These are phyloP conservation scores for Telenomus remus DNA, from an alignment of 1,140 invertebrate genomes.

Conservation along the genomic window DNA sequence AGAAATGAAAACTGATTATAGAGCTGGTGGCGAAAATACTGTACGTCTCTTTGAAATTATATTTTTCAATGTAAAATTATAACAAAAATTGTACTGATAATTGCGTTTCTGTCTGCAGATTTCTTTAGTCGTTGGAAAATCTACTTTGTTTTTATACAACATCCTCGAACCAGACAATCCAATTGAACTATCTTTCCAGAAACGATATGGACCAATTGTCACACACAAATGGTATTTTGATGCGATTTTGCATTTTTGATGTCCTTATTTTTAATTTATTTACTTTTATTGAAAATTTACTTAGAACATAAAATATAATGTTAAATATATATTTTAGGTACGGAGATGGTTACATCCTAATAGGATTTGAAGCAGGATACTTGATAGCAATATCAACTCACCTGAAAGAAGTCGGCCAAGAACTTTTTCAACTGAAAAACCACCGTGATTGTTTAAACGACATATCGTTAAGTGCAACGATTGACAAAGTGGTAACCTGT, in stretches of 20 bases:
- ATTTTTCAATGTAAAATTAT: too few species aligned
- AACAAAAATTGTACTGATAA: too few species aligned
- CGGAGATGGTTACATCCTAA: conserved; percentile 96
- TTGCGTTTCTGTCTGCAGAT: conserved; percentile 80
- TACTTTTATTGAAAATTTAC: too few species aligned
- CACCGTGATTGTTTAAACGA: conserved; percentile 85
- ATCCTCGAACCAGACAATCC: conserved; percentile 94
- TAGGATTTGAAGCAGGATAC: conserved; percentile 96
- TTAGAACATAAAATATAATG: too few species aligned
- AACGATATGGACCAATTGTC: conserved; percentile 93
- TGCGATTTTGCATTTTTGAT: too few species aligned
- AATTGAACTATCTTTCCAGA: conserved; percentile 97
- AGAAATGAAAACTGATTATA: conserved; percentile 95
- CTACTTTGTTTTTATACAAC: conserved; percentile 94
- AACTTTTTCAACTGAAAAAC: conserved; percentile 88
- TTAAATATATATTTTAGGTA: too few species aligned
- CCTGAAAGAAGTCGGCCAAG: conserved; percentile 96
- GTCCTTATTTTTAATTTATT: too few species aligned
- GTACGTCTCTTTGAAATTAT: too few species aligned
- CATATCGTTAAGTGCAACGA: conserved; percentile 81
- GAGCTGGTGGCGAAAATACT: conserved; percentile 90
- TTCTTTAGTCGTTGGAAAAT: conserved; percentile 91
- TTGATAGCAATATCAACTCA: conserved; percentile 97
- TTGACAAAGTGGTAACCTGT: conserved; percentile 92
- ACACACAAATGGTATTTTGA: conserved; percentile 91